Conservation (phyloP, 1,140 invertebrate species). For the Drosophila murphyi region DNA sequence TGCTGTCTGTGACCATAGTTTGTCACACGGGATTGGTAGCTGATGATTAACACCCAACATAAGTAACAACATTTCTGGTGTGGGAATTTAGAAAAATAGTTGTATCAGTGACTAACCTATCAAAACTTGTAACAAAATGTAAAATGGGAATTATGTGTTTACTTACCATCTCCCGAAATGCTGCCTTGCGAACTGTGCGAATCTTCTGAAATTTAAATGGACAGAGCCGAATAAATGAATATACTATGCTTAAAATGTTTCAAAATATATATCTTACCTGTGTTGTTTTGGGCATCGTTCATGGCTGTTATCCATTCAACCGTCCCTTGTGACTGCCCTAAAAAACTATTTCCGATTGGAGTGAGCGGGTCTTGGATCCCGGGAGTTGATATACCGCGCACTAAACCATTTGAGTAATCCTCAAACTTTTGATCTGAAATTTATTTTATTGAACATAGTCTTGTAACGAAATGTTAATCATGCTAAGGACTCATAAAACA, state of each 20-base stretch:
- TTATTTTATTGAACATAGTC: not conserved
- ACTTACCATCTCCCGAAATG: slow-evolving; percentile 80
- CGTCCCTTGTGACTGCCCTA: slow-evolving; percentile 63
- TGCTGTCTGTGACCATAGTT: not conserved
- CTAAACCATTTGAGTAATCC: slow-evolving; percentile 53
- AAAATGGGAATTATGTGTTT: not conserved
- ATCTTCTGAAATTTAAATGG: slow-evolving; percentile 60
- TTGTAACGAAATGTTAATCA: too few species aligned
- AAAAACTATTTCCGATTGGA: slow-evolving; percentile 40
- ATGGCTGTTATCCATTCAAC: slow-evolving; percentile 73
- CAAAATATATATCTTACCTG: slow-evolving; percentile 44
- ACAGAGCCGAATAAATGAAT: slow-evolving; percentile 9
- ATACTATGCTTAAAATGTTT: not conserved
- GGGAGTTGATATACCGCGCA: slow-evolving; percentile 36
- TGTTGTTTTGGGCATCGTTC: slow-evolving; percentile 61
- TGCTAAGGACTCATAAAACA: too few species aligned
- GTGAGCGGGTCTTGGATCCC: slow-evolving; percentile 36
- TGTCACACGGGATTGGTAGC: slow-evolving; percentile 17
- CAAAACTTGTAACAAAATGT: not conserved
- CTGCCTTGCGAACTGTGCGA: slow-evolving; percentile 81
- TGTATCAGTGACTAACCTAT: not conserved
- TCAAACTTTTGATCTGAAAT: slow-evolving; percentile 63
- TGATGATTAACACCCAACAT: slow-evolving; percentile 10
- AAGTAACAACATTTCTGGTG: not conserved
- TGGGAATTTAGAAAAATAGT: slow-evolving; percentile 1